Conservation (phyloP, 2,888 invertebrate species). For the Cryptocephalus moraei region DNA sequence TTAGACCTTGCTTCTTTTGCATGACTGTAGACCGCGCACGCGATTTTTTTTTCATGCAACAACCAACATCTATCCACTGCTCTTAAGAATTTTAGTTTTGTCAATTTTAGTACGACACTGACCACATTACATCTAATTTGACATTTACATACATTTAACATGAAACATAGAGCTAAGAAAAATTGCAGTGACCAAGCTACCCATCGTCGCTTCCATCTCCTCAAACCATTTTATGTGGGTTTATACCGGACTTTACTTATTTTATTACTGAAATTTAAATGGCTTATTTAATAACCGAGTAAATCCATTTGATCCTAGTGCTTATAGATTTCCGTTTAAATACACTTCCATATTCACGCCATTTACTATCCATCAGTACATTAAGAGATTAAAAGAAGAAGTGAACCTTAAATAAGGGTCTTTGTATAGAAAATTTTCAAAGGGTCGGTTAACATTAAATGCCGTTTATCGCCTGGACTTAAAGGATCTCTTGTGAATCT, state of each 20-base stretch:
- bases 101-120: constrained; percentile 9
- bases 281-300: constrained; percentile 11
- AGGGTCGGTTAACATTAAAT: no score
- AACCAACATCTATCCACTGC: constrained; percentile 31
- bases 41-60: constrained; percentile 26
- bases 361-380: no score
- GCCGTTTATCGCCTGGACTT: no score
- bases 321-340: no score
- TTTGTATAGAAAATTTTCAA: no score
- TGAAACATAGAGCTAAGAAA: constrained; percentile 18
- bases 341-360: no score
- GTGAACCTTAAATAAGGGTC: no score
- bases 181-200: constrained; percentile 31
- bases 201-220: constrained; percentile 18
- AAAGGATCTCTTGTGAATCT: no score
- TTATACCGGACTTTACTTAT: background rate
- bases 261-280: constrained; percentile 6
- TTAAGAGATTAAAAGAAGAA: no score
- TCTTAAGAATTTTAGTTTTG: background rate
- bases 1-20: constrained; percentile 7
- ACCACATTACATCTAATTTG: constrained; percentile 25
- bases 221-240: constrained; percentile 2
- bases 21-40: constrained; percentile 12
- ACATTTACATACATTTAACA: constrained; percentile 20
- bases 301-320: no score